A percentile compares a stretch with the other conserved stretches of the same genome.
Evolutionary conservation across 2,113 vertebrate genomes (phyloP).

Genomic region (Brachionichthys hirsutus): DNA sequence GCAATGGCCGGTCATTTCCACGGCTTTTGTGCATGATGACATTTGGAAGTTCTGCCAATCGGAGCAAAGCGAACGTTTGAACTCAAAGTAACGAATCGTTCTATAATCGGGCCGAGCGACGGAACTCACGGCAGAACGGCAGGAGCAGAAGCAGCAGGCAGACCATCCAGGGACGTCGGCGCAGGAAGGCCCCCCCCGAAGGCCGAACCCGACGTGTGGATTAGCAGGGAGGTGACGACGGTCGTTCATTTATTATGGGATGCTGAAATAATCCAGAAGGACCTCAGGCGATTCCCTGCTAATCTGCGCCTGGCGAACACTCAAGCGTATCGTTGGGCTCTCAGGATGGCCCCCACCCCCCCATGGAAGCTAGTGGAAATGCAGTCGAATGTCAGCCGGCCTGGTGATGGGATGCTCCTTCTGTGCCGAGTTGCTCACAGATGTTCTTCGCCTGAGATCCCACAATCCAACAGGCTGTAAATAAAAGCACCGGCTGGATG

Average conservation of each 20-base stretch:
- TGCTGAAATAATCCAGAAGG: no score
- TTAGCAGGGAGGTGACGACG: no score
- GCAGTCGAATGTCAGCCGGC: constrained; percentile 28
- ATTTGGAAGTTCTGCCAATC: not conserved
- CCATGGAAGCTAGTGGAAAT: constrained; percentile 17
- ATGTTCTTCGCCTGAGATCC: constrained; percentile 64
- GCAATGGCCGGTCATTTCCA: no score
- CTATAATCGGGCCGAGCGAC: no score
- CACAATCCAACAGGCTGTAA: constrained; percentile 51
- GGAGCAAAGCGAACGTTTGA: no score
- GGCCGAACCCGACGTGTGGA: no score
- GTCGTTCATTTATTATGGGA: no score
- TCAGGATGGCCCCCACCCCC: constrained; percentile 22
- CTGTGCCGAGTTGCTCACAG: constrained; percentile 64
- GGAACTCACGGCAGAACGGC: no score
- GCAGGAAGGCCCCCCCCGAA: no score
- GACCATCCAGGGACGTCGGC: no score
- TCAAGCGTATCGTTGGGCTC: constrained; percentile 1
- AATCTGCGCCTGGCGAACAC: not conserved
- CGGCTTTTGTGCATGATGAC: not conserved
- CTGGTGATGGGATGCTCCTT: constrained; percentile 43
- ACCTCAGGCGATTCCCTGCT: not conserved
- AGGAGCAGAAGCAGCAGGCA: no score
- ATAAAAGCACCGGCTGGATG: constrained; percentile 58
- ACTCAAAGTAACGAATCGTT: no score